phyloP scores from a whole-genome alignment of 2,888 invertebrate species.

The Caradrina clavipalpis region DNA sequence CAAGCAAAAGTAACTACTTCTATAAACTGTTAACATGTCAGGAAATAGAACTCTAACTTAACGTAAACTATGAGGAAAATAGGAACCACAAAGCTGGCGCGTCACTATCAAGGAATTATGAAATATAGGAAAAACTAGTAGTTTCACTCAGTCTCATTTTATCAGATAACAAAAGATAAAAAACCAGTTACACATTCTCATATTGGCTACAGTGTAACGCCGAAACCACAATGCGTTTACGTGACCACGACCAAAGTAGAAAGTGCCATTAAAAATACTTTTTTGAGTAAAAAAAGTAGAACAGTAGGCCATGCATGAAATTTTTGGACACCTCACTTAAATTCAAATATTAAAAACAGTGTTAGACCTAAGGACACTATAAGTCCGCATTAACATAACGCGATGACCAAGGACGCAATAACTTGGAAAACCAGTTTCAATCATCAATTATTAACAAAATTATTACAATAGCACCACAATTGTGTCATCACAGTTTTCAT shows the following conservation, averaged over 20 bases:
- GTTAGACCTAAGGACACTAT: slow-evolving; percentile 29
- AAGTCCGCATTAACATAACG: slow-evolving; percentile 70
- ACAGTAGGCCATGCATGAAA: slow-evolving; percentile 70
- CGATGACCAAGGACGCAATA: slow-evolving; percentile 76
- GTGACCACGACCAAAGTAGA: slow-evolving; percentile 65
- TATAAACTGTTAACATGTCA: background rate
- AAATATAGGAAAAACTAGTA: slow-evolving; percentile 32
- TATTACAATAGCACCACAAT: slow-evolving; percentile 47
- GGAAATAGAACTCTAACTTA: background rate
- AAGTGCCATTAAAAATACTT: slow-evolving; percentile 66
- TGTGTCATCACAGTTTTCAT: slow-evolving; percentile 15
- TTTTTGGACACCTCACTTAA: slow-evolving; percentile 39
- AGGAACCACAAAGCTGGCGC: slow-evolving; percentile 13
- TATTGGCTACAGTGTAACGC: slow-evolving; percentile 28
- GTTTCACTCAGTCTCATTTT: slow-evolving; percentile 48
- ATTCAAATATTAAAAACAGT: slow-evolving; percentile 29
- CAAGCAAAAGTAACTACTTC: background rate
- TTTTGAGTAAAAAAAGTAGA: slow-evolving; percentile 64
- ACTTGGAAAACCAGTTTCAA: slow-evolving; percentile 81
- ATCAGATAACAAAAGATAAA: slow-evolving; percentile 69
- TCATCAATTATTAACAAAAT: slow-evolving; percentile 72
- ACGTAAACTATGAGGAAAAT: slow-evolving; percentile 35
- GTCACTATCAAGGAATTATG: slow-evolving; percentile 31
- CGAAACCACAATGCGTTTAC: slow-evolving; percentile 49
- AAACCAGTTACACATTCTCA: slow-evolving; percentile 38